Conservation (phyloP, 1,140 invertebrate species). For the Ridgeia piscesae region DNA sequence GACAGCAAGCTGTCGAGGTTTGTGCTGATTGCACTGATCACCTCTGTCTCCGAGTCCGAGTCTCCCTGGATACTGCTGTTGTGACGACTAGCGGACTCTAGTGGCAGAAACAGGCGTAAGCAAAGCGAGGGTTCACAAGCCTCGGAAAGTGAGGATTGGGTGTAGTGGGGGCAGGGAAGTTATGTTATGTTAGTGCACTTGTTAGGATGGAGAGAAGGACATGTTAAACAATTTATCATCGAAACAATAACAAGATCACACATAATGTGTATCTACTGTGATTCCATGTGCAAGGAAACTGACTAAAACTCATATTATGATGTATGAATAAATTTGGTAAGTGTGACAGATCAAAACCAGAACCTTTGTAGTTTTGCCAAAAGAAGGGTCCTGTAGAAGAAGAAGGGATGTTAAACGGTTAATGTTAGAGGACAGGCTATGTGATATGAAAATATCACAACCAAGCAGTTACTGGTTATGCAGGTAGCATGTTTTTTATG, state of each 20-base stretch:
- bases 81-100: slow-evolving; percentile 52
- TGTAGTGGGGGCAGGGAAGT: neutral
- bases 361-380: too few relatives aligned
- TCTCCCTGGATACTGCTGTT: slow-evolving; percentile 66
- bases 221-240: neutral
- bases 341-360: too few relatives aligned
- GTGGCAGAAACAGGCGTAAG: slow-evolving; percentile 7
- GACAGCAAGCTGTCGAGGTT: slow-evolving; percentile 67
- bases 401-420: neutral
- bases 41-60: slow-evolving; percentile 79
- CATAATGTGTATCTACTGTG: neutral
- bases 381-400: neutral
- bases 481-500: neutral
- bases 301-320: neutral
- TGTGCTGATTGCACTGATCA: slow-evolving; percentile 50
- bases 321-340: too few relatives aligned
- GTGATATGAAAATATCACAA: neutral
- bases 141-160: neutral
- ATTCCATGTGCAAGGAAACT: neutral
- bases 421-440: neutral
- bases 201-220: neutral
- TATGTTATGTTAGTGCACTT: neutral
- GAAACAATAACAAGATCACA: neutral
- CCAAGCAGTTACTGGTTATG: neutral
- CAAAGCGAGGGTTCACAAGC: neutral